phyloP scores from a whole-genome alignment of 2,797 vertebrate genomes.

The Brachyalestes nurse region DNA sequence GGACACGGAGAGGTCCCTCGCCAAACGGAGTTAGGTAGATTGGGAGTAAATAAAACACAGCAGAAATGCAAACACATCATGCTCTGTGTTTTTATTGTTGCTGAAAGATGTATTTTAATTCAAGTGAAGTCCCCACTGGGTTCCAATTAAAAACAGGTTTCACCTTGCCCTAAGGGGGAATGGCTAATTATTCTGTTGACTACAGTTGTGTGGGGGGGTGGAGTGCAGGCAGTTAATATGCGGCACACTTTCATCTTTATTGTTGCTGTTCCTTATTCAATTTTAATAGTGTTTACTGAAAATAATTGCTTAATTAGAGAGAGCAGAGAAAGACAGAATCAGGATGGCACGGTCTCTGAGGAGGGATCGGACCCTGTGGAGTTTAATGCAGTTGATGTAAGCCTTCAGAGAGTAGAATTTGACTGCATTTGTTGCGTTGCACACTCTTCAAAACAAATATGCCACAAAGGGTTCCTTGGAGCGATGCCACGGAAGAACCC shows the following conservation, averaged over 20 bases:
- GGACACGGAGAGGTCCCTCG: slow-evolving; percentile 58
- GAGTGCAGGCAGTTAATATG: slow-evolving; percentile 59
- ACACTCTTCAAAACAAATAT: neutral
- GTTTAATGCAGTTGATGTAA: slow-evolving; percentile 55
- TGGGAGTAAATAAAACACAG: slow-evolving; percentile 74
- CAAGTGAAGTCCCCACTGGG: slow-evolving; percentile 78
- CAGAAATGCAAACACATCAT: slow-evolving; percentile 56
- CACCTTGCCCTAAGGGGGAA: slow-evolving; percentile 75
- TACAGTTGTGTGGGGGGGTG: slow-evolving; percentile 73
- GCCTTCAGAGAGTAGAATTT: slow-evolving; percentile 71
- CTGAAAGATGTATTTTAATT: slow-evolving; percentile 80
- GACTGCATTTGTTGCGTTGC: slow-evolving; percentile 70
- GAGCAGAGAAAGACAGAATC: slow-evolving; percentile 45
- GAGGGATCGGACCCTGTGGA: slow-evolving; percentile 37
- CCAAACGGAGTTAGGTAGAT: slow-evolving; percentile 69
- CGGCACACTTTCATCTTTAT: slow-evolving; percentile 53
- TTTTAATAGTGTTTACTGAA: slow-evolving; percentile 56
- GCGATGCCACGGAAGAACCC: neutral
- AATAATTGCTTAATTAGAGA: slow-evolving; percentile 67
- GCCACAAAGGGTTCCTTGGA: neutral
- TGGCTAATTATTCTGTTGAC: slow-evolving; percentile 82
- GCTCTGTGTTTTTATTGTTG: slow-evolving; percentile 63
- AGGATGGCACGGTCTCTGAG: slow-evolving; percentile 31
- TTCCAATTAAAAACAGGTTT: slow-evolving; percentile 84
- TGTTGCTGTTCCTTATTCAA: slow-evolving; percentile 70